Evolutionary conservation across 2,888 invertebrate species (phyloP).

Genomic region (Rhagonycha lutea): DNA sequence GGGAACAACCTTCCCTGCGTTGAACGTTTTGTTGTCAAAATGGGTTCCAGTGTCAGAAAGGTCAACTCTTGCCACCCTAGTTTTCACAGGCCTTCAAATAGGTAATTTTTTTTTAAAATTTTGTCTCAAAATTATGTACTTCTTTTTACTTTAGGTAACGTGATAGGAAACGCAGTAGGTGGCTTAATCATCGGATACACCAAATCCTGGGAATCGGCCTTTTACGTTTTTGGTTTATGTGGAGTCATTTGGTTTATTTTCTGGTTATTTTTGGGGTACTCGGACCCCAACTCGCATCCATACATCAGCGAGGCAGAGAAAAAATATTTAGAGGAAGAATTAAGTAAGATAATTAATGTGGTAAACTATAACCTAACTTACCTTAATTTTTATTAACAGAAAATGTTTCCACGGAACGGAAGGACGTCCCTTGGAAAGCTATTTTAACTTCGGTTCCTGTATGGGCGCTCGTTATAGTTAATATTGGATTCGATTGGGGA

Average conservation of each 20-base stretch:
- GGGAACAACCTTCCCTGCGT: conserved; percentile 28
- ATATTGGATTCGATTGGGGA: conserved; percentile 80
- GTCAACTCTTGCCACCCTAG: conserved; percentile 29
- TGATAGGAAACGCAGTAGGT: conserved; percentile 39
- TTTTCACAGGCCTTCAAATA: conserved; percentile 28
- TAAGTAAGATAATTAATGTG: conserved; percentile 54
- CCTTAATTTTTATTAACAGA: not conserved
- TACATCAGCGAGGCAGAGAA: conserved; percentile 73
- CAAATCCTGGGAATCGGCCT: conserved; percentile 75
- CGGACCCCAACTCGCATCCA: conserved; percentile 72
- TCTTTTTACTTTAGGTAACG: not conserved
- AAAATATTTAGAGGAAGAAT: conserved; percentile 66
- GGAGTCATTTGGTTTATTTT: conserved; percentile 70
- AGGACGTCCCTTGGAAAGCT: conserved; percentile 71
- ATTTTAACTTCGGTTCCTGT: conserved; percentile 74
- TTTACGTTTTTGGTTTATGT: conserved; percentile 78
- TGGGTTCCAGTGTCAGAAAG: conserved; percentile 36
- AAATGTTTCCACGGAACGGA: not conserved
- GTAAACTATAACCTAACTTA: not conserved
- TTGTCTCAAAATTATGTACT: too few relatives aligned
- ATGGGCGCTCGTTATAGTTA: conserved; percentile 75
- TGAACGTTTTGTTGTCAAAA: conserved; percentile 27
- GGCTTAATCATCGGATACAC: conserved; percentile 70
- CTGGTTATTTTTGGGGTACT: conserved; percentile 53
- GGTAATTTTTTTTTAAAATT: too few relatives aligned